A percentile compares a stretch with the other conserved stretches of the same genome.
Conservation (phyloP, 2,888 invertebrate species). For the Camponotus fellah region DNA sequence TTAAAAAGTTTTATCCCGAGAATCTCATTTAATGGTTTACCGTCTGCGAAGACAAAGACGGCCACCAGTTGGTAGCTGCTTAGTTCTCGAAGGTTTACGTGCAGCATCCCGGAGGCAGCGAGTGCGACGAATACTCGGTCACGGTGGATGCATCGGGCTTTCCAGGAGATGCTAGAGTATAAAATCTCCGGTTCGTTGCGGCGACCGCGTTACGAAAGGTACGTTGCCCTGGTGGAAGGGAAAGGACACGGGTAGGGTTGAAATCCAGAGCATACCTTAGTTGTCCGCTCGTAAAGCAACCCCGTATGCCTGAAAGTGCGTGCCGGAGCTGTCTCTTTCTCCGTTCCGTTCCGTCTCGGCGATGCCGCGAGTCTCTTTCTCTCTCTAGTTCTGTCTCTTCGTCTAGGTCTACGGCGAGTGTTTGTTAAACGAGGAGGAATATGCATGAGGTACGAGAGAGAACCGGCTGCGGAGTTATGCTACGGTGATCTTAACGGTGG, state of each 20-base stretch:
- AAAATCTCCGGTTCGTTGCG: constrained; percentile 73
- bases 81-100: constrained; percentile 68
- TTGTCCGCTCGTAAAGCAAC: constrained; percentile 86
- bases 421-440: constrained; percentile 82
- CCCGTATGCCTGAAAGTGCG: constrained; percentile 84
- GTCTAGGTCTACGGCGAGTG: constrained; percentile 72
- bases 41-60: constrained; percentile 46
- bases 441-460: constrained; percentile 81
- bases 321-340: constrained; percentile 63
- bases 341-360: constrained; percentile 50
- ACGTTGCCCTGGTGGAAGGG: constrained; percentile 66
- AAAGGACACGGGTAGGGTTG: constrained; percentile 50
- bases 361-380: constrained; percentile 60
- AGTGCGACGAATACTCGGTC: constrained; percentile 72
- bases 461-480: constrained; percentile 79
- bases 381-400: constrained; percentile 58
- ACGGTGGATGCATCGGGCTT: constrained; percentile 74
- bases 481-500: constrained; percentile 83
- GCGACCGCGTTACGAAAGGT: constrained; percentile 77
- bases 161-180: constrained; percentile 65
- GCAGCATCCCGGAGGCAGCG: constrained; percentile 71
- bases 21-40: constrained; percentile 6
- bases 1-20: constrained; percentile 18
- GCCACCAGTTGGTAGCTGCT: constrained; percentile 67
- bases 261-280: constrained; percentile 85